Evolutionary conservation across 1,140 invertebrate genomes (phyloP), one percentile per base, ranked within the genome.

Genomic region (Sinonovacula constricta): DNA sequence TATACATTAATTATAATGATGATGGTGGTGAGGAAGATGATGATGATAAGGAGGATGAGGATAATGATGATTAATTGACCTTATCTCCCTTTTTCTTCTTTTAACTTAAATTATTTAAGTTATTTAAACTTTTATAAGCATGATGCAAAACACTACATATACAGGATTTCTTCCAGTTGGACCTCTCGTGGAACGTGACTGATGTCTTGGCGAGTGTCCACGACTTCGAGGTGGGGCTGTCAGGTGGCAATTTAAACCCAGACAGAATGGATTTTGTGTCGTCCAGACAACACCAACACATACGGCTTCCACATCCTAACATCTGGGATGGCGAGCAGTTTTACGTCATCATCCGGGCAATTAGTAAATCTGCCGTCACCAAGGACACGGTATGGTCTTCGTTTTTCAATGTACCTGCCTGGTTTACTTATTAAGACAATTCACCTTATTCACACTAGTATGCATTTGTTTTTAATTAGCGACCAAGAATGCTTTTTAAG

Each of bases 141-240:
- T n/a, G n/a, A n/a, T n/a, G n/a, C n/a, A n/a, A n/a, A n/a, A n/a
- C n/a, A n/a, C n/a, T n/a, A n/a, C n/a, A n/a, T n/a, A n/a, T n/a
- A n/a, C n/a, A n/a, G n/a, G n/a, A 26, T 69, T 31, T 54, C 5
- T 54, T 54, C 24, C 28, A 83, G 81, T 22, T 83, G 10, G 66
- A 62, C 36, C 31, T 83, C 15, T 81, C 78, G 49, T 83, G 82
- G 82, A 81, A 76, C 28, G 70, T 45, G 28, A 45, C 31, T 45
- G 71, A 80, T 28, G 30, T 10, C 14, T 24, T 63, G 5, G 70
- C 66, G 57, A 56, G 57, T 24, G 71, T 83, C 15, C 62, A 79
- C 51, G 79, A 79, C 36, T 81, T 72, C 36, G 54, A 80, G n/a
- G 49, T 74, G 12, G 70, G 70, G 15, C 34, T 74, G 18, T 33